Percentiles rank a stretch among this genome's conserved stretches.
Conservation (phyloP, 2,888 invertebrate genomes). For the Machimus atricapillus region DNA sequence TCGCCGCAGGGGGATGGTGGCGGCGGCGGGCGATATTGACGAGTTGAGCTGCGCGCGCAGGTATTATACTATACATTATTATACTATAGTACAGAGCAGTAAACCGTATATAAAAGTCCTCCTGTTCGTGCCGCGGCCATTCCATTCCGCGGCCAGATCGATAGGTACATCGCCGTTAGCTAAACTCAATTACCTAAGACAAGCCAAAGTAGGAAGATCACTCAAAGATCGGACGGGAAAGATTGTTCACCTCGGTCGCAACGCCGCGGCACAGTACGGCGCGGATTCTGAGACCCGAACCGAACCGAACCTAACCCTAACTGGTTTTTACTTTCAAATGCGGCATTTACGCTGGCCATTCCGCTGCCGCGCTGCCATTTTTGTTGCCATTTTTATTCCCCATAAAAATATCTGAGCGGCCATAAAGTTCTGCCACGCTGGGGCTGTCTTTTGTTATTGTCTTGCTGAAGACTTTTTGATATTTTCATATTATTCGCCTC, state of each 20-base stretch:
- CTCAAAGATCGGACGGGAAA: slow-evolving; percentile 42
- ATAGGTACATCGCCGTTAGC: slow-evolving; percentile 13
- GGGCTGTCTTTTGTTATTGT: slow-evolving; percentile 10
- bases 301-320: slow-evolving; percentile 45
- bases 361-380: not conserved
- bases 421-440: slow-evolving; percentile 1
- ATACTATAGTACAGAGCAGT: too few relatives aligned
- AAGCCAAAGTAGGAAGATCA: slow-evolving; percentile 48
- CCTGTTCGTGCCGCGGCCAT: slow-evolving; percentile 5
- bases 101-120: not conserved
- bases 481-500: not conserved
- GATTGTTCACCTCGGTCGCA: slow-evolving; percentile 17
- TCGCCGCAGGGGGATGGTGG: not conserved
- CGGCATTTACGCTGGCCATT: slow-evolving; percentile 46
- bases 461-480: not conserved
- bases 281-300: not conserved
- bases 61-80: not conserved
- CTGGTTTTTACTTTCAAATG: slow-evolving; percentile 50
- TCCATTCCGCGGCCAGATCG: not conserved
- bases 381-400: not conserved
- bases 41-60: not conserved
- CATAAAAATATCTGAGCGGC: not conserved
- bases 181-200: slow-evolving; percentile 40
- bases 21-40: not conserved
- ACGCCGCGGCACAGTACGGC: not conserved